Evolutionary conservation across 64 coral and sea anemone species (phyloP).

Genomic region (Montipora efflorescens): DNA sequence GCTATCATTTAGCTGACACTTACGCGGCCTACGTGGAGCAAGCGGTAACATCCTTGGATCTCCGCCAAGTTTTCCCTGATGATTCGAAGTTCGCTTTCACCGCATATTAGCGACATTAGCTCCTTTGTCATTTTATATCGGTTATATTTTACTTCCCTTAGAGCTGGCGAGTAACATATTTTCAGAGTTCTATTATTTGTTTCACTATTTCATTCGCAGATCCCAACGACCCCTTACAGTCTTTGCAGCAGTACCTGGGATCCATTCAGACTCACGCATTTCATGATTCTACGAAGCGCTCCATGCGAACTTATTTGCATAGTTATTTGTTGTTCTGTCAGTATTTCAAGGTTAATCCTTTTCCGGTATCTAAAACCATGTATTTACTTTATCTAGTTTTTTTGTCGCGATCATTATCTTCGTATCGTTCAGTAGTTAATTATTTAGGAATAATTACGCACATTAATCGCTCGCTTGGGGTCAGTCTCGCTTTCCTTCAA

Average conservation of each 20-base stretch:
- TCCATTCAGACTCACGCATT: slow-evolving; percentile 30
- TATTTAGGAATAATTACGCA: not conserved
- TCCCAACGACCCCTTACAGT: not conserved
- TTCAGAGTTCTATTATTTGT: not conserved
- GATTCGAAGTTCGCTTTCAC: slow-evolving; percentile 6
- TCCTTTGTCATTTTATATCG: not conserved
- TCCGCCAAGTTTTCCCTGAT: not conserved
- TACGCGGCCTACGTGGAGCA: slow-evolving; percentile 1
- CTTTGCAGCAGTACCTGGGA: slow-evolving; percentile 7
- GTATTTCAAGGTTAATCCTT: slow-evolving; percentile 15
- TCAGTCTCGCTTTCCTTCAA: no score
- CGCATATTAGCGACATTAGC: not conserved
- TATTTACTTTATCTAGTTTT: slow-evolving; percentile 12
- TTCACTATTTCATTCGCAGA: not conserved
- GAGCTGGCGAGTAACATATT: not conserved
- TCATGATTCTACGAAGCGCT: slow-evolving; percentile 70
- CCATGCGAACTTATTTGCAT: slow-evolving; percentile 56
- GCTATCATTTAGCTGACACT: slow-evolving; percentile 33
- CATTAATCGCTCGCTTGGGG: no score
- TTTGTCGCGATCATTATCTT: slow-evolving; percentile 45
- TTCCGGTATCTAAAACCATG: slow-evolving; percentile 51
- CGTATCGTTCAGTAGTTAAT: slow-evolving; percentile 39
- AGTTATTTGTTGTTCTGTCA: slow-evolving; percentile 22
- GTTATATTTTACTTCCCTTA: not conserved
- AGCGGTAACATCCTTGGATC: not conserved